Percentiles rank a stretch among this genome's conserved stretches.
These are phyloP conservation scores for Dicaeum eximium DNA, from an alignment of 2,113 vertebrate species.

Conservation along the genomic window DNA sequence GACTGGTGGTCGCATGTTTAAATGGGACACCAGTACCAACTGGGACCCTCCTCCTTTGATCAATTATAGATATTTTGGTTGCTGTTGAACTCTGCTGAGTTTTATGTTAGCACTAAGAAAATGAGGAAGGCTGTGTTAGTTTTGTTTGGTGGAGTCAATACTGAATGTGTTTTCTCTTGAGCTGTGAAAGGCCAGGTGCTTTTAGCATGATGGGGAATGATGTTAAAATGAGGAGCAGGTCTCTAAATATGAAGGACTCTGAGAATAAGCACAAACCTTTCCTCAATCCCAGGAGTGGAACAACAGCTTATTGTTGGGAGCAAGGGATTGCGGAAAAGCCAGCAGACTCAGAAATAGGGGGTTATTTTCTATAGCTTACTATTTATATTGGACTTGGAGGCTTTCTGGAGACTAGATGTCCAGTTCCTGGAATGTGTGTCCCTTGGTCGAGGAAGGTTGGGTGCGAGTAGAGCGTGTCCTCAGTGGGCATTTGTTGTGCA, in stretches of 20 bases:
- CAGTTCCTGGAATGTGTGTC: background rate
- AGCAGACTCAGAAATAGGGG: background rate
- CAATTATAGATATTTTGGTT: background rate
- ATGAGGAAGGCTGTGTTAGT: accelerated
- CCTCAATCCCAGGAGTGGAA: background rate
- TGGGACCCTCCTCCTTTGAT: background rate
- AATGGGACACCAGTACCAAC: background rate
- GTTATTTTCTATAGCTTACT: conserved; percentile 10
- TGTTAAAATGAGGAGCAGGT: background rate
- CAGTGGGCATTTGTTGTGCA: background rate
- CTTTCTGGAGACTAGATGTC: background rate
- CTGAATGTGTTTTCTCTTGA: background rate
- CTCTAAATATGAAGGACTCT: background rate
- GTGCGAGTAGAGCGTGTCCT: background rate
- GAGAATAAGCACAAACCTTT: conserved; percentile 18
- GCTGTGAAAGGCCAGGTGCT: background rate
- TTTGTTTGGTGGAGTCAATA: background rate
- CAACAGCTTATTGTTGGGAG: conserved; percentile 30
- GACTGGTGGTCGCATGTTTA: accelerated
- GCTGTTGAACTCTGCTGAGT: background rate
- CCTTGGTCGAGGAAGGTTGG: background rate
- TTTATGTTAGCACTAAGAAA: background rate
- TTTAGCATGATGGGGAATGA: background rate
- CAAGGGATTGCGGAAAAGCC: background rate
- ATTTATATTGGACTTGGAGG: background rate